Conservation (phyloP, 2,888 invertebrate species). For the Malthinus seriepunctatus region DNA sequence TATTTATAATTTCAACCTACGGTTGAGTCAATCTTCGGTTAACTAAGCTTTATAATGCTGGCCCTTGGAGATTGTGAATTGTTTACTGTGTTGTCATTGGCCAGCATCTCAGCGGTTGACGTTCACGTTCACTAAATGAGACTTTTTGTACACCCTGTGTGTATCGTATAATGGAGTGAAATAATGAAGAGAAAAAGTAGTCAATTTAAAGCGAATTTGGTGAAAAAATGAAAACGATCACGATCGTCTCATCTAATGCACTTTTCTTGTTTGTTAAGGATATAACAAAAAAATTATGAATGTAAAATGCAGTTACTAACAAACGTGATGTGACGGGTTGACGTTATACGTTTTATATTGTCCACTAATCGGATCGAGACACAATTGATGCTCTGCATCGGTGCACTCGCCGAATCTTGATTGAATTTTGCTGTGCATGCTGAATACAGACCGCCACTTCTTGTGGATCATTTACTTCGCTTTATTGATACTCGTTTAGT, state of each 20-base stretch:
- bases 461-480: conserved; percentile 17
- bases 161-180: no score
- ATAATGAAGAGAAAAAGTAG: no score
- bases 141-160: no score
- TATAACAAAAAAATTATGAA: conserved; percentile 21
- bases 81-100: no score
- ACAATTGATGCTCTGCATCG: conserved; percentile 26
- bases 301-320: conserved; percentile 25
- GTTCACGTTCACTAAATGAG: no score
- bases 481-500: conserved; percentile 7
- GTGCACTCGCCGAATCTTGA: conserved; percentile 18
- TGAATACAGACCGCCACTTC: conserved; percentile 26
- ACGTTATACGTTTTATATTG: conserved; percentile 23
- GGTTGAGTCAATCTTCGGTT: no score
- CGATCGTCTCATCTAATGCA: conserved; percentile 18
- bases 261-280: conserved; percentile 17
- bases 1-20: no score
- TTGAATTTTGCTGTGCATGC: conserved; percentile 25
- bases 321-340: conserved; percentile 25
- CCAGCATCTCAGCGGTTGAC: no score
- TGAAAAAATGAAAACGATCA: conserved; percentile 1
- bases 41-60: no score
- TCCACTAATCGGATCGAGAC: conserved; percentile 28
- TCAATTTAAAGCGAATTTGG: no score
- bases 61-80: no score